Evolutionary conservation across 2,113 vertebrate species (phyloP).

Genomic region (Trogon surrucura): DNA sequence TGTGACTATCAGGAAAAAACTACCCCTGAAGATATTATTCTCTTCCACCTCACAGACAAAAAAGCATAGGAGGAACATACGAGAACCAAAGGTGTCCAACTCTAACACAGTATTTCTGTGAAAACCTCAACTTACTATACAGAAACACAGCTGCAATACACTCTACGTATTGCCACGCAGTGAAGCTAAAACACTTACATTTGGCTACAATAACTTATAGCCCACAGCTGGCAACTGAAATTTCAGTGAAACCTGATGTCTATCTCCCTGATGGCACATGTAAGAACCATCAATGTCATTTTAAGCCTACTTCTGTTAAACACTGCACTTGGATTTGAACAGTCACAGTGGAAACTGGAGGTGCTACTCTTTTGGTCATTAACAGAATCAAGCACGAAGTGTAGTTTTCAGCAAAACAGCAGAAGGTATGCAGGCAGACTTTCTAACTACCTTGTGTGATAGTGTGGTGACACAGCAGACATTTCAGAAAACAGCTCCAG

Average conservation of each 20-base stretch:
- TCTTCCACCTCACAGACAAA: not conserved
- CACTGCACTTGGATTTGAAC: not conserved
- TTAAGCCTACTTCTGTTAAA: not conserved
- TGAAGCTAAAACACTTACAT: not conserved
- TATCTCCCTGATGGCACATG: not conserved
- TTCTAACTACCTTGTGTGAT: not conserved
- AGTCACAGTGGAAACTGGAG: not conserved
- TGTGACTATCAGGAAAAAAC: not conserved
- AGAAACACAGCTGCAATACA: not conserved
- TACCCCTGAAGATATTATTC: not conserved
- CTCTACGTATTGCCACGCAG: not conserved
- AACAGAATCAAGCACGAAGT: not conserved
- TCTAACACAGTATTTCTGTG: not conserved
- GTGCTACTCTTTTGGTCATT: not conserved
- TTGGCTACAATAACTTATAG: not conserved
- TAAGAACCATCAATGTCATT: not conserved
- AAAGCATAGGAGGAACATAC: not conserved
- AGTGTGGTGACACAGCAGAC: not conserved
- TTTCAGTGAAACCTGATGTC: not conserved
- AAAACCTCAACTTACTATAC: not conserved
- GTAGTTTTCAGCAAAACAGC: not conserved
- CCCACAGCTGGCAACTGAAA: not conserved
- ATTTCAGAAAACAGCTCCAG: not conserved
- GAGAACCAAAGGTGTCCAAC: not conserved
- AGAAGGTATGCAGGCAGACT: not conserved